Conservation (phyloP, 2,888 invertebrate genomes). For the Clivina fossor region DNA sequence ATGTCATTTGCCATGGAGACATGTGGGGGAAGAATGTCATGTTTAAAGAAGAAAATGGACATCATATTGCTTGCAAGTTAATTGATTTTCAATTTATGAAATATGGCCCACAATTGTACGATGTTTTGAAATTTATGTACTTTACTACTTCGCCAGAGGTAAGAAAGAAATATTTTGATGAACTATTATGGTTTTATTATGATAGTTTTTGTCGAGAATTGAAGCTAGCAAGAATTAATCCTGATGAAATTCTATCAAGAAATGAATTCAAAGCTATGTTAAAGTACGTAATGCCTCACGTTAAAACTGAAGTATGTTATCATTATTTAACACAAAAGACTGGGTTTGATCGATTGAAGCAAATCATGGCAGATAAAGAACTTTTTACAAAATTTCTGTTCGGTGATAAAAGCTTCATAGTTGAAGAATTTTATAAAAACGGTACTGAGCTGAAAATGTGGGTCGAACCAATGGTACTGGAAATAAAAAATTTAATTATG, state of each 20-base stretch:
- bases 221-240: slow-evolving; percentile 7
- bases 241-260: slow-evolving; percentile 14
- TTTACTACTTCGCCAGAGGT: slow-evolving; percentile 19
- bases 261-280: slow-evolving; percentile 17
- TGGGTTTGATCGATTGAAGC: slow-evolving; percentile 12
- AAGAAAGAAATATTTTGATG: slow-evolving; percentile 22
- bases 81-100: slow-evolving; percentile 34
- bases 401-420: slow-evolving; percentile 9
- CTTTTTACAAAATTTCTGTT: slow-evolving; percentile 13
- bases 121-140: slow-evolving; percentile 28
- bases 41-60: slow-evolving; percentile 31
- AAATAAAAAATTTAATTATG: slow-evolving; percentile 29
- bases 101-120: slow-evolving; percentile 34
- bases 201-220: slow-evolving; percentile 14
- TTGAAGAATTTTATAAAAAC: slow-evolving; percentile 17
- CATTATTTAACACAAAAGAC: slow-evolving; percentile 22
- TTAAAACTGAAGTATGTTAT: slow-evolving; percentile 17
- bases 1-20: slow-evolving; percentile 35
- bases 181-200: slow-evolving; percentile 19
- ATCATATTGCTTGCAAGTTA: slow-evolving; percentile 32
- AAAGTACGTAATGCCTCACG: slow-evolving; percentile 19
- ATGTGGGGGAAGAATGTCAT: slow-evolving; percentile 31
- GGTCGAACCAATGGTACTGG: slow-evolving; percentile 21
- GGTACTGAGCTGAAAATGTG: slow-evolving; percentile 17
- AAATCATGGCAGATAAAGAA: slow-evolving; percentile 17